Conservation (phyloP, 2,113 vertebrate species). For the Tyrannus savana region DNA sequence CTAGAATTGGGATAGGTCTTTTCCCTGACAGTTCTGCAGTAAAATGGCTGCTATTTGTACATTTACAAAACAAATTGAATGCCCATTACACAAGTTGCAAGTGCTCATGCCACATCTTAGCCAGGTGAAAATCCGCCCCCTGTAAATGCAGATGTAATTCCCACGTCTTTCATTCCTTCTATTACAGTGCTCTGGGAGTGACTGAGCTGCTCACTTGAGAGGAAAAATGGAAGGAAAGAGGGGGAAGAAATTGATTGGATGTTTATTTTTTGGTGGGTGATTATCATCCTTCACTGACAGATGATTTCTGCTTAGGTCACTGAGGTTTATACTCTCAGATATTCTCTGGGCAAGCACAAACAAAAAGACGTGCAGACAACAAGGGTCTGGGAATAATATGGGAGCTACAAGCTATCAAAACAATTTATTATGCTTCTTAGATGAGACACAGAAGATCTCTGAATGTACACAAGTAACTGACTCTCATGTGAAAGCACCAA, state of each 20-base stretch:
- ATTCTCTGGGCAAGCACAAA: neutral
- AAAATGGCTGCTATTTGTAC: neutral
- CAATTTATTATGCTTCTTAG: neutral
- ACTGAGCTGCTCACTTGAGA: neutral
- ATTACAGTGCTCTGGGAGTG: neutral
- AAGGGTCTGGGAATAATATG: neutral
- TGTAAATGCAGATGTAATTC: neutral
- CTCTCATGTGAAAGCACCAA: neutral
- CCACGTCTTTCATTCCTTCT: neutral
- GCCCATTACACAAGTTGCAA: neutral
- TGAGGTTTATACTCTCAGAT: neutral
- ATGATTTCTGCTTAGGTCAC: neutral
- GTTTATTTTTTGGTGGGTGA: conserved; percentile 2
- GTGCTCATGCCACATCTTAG: neutral
- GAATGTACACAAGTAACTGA: neutral
- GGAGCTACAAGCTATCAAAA: neutral
- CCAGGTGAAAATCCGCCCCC: neutral
- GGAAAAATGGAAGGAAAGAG: neutral
- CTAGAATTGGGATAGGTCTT: neutral
- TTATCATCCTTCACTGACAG: neutral
- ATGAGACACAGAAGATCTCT: neutral
- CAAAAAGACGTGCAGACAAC: neutral
- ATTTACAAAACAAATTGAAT: neutral
- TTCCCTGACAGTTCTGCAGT: neutral
- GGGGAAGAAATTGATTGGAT: neutral